phyloP scores from a whole-genome alignment of 2,113 vertebrate species.

The Menidia beryllina region DNA sequence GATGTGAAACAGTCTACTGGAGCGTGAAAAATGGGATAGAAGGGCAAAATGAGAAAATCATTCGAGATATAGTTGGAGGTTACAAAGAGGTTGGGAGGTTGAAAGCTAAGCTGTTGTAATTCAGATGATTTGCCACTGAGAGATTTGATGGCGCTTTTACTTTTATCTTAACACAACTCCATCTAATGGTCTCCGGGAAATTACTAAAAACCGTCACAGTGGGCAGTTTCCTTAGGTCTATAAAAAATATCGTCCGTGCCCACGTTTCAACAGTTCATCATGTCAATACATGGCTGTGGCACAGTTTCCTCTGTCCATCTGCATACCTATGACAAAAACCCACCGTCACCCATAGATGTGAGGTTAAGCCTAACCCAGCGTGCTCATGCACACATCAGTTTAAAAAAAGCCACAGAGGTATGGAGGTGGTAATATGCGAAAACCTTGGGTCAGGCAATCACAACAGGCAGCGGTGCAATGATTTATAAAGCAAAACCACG shows the following conservation, averaged over 20 bases:
- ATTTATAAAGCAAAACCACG: slow-evolving; percentile 30
- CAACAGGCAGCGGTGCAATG: slow-evolving; percentile 49
- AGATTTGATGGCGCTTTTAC: not conserved
- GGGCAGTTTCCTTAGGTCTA: not conserved
- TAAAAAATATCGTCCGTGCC: slow-evolving; percentile 7
- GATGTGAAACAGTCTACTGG: slow-evolving; percentile 20
- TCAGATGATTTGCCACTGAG: slow-evolving; percentile 18
- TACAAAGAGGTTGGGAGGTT: not conserved
- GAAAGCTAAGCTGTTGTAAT: slow-evolving; percentile 3
- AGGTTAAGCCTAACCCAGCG: not conserved
- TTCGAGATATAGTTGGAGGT: slow-evolving; percentile 22
- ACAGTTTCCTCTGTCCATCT: slow-evolving; percentile 40
- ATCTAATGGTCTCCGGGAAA: not conserved
- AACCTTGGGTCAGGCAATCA: slow-evolving; percentile 66
- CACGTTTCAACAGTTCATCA: not conserved
- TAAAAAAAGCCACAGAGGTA: slow-evolving; percentile 52
- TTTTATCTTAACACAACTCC: not conserved
- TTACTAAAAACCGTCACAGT: not conserved
- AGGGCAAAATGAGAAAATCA: slow-evolving; percentile 11
- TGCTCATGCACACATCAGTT: slow-evolving; percentile 39
- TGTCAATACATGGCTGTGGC: not conserved
- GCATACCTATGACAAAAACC: slow-evolving; percentile 18
- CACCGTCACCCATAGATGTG: slow-evolving; percentile 14
- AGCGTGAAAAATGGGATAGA: slow-evolving; percentile 16
- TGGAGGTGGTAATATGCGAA: slow-evolving; percentile 52